Evolutionary conservation across 2,888 invertebrate species (phyloP).

Genomic region (Beris chalybata): DNA sequence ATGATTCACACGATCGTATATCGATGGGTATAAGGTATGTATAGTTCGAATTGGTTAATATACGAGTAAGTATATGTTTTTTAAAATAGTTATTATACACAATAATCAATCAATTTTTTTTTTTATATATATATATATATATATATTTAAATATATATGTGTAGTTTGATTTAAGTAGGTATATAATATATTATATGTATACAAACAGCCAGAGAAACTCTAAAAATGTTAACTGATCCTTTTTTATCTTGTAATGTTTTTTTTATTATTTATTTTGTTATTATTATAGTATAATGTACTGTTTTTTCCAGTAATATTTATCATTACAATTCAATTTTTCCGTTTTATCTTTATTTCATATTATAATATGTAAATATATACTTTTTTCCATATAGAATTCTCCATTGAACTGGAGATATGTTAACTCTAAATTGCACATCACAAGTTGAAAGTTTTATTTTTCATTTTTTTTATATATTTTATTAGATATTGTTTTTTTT

Average conservation of each 20-base stretch:
- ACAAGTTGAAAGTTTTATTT: constrained; percentile 51
- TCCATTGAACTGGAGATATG: constrained; percentile 57
- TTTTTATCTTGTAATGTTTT: constrained; percentile 20
- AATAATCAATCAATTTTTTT: constrained; percentile 8
- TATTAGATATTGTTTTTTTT: constrained; percentile 26
- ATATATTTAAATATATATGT: constrained; percentile 17
- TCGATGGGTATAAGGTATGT: too few species aligned
- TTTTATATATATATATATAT: constrained; percentile 11
- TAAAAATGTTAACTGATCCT: constrained; percentile 44
- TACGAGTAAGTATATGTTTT: neutral
- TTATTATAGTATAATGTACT: constrained; percentile 11
- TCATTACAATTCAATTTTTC: constrained; percentile 33
- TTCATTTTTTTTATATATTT: constrained; percentile 23
- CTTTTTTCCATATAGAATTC: constrained; percentile 38
- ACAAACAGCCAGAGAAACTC: constrained; percentile 42
- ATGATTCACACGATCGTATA: too few species aligned
- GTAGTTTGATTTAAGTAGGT: constrained; percentile 27
- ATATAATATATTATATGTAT: constrained; percentile 30
- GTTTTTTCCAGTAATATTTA: constrained; percentile 24
- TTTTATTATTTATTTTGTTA: constrained; percentile 30
- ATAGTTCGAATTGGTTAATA: too few species aligned
- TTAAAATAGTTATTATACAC: constrained; percentile 5
- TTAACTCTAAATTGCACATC: constrained; percentile 58
- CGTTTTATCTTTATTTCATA: neutral
- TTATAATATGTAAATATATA: constrained; percentile 32